Evolutionary conservation across 2,888 invertebrate species (phyloP).

Genomic region (Frankliniella fusca): DNA sequence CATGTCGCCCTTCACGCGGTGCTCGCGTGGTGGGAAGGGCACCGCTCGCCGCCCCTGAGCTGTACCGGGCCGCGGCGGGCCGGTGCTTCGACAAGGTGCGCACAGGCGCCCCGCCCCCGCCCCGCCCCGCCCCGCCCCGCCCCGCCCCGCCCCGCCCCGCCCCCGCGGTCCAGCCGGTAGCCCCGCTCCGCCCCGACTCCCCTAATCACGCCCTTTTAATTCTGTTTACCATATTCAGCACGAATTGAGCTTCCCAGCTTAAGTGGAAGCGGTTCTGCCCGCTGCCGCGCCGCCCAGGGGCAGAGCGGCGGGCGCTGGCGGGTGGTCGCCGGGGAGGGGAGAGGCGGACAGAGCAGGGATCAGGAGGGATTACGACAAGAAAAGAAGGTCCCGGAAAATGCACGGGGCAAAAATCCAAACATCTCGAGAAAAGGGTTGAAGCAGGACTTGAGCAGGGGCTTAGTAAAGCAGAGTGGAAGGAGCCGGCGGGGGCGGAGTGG

Average conservation of each 20-base stretch:
- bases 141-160: not conserved
- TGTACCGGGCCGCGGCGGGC: too few relatives aligned
- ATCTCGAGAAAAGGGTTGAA: conserved; percentile 25
- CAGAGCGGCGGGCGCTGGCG: not conserved
- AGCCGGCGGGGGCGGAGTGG: not conserved
- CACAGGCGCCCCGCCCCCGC: not conserved
- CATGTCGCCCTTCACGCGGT: not conserved
- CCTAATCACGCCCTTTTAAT: conserved; percentile 21
- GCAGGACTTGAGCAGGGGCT: conserved; percentile 15
- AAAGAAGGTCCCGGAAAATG: conserved; percentile 24
- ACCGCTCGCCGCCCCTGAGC: not conserved
- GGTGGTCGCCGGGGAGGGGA: too few relatives aligned
- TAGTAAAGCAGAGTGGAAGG: conserved; percentile 4
- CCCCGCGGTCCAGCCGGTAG: not conserved
- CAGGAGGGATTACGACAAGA: conserved; percentile 24
- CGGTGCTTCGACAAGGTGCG: not conserved
- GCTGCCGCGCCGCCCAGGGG: not conserved
- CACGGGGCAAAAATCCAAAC: conserved; percentile 21
- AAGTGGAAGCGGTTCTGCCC: not conserved
- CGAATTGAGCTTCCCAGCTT: conserved; percentile 19
- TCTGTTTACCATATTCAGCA: conserved; percentile 26
- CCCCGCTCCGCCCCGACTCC: not conserved
- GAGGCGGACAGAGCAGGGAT: conserved; percentile 1
- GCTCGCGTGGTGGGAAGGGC: too few relatives aligned
- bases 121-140: not conserved